Evolutionary conservation across 2,113 vertebrate species (phyloP), one percentile per base, ranked within the genome.

Genomic region (Pelecanus crispus): DNA sequence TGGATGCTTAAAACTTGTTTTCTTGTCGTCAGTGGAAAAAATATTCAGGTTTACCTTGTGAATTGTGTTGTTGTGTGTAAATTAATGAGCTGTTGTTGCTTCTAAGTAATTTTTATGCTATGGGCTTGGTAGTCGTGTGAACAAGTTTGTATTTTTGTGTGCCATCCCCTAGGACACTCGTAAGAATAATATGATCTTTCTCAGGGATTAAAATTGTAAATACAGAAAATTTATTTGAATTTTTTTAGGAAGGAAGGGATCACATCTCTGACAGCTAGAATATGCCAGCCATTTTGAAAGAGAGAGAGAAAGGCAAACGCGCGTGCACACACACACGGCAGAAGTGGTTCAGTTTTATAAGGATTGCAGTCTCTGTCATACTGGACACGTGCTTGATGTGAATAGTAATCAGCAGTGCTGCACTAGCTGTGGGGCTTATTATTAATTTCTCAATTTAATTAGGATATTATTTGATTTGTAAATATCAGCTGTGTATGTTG

Each of bases 251-350:
- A 49, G 29, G 67, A 85, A 70, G 47, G 56, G 65, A 45, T 91
- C 63, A 85, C 62, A 56, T 70, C 17, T 74, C 81, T 94, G 67
- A 13, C 65, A 79, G 49, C 62, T 74, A 85, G 86, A 94, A 59
- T 65, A 53, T 94, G 86, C 92, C 93, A 95, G 95, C 94, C 93
- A 95, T 97, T 97, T 96, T 96, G 96, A 95, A 87, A 95, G 80
- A 25, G 61, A 65, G 25, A 63, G 3, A 73, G 16, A 78, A 3
- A 44, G 19, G n/a, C 29, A 65, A 55, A 55, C 29, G 10, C 29
- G 7, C 13, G 17, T 53, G 50, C 4, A 32, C 31, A 53, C 26
- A 56, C 18, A 12, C 66, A 44, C 4, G 0, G 79, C 91, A 86
- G 84, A 85, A 85, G 66, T 86, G 84, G 53, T 49, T 91, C 84